Evolutionary conservation across 2,888 invertebrate genomes (phyloP).

Genomic region (Ischnus inquisitorius): DNA sequence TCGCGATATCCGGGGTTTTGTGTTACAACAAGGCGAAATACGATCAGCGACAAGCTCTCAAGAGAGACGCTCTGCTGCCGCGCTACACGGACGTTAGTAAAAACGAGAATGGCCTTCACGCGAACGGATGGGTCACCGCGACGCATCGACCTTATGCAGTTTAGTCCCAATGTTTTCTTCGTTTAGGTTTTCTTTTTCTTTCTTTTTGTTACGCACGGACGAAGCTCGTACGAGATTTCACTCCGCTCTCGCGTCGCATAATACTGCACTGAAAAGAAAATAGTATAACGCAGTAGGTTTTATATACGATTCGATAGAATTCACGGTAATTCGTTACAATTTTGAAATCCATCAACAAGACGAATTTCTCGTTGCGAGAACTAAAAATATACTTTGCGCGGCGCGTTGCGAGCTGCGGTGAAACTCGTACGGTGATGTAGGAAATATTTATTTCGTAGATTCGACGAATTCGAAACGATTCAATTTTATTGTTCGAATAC

Average conservation of each 20-base stretch:
- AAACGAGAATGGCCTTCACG: conserved; percentile 73
- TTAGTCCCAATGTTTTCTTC: conserved; percentile 75
- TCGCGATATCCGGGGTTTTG: conserved; percentile 96
- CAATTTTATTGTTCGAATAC: background rate
- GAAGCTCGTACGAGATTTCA: conserved; percentile 68
- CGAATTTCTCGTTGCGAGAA: background rate
- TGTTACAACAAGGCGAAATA: conserved; percentile 95
- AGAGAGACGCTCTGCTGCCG: conserved; percentile 87
- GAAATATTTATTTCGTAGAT: conserved; percentile 24
- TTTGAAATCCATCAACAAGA: background rate
- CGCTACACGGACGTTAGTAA: conserved; percentile 75
- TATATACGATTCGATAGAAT: background rate
- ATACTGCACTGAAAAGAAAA: background rate
- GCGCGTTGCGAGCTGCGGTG: background rate
- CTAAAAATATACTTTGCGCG: background rate
- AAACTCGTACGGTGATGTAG: background rate
- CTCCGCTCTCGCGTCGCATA: background rate
- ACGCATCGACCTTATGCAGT: conserved; percentile 76
- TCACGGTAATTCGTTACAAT: background rate
- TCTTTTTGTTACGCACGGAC: conserved; percentile 52
- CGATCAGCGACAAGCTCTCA: conserved; percentile 87
- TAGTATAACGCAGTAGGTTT: background rate
- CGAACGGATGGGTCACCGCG: conserved; percentile 79
- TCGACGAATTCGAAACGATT: background rate
- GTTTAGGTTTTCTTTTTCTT: conserved; percentile 28